phyloP scores from a whole-genome alignment of 2,888 invertebrate genomes.

The Loripinus fragilis region DNA sequence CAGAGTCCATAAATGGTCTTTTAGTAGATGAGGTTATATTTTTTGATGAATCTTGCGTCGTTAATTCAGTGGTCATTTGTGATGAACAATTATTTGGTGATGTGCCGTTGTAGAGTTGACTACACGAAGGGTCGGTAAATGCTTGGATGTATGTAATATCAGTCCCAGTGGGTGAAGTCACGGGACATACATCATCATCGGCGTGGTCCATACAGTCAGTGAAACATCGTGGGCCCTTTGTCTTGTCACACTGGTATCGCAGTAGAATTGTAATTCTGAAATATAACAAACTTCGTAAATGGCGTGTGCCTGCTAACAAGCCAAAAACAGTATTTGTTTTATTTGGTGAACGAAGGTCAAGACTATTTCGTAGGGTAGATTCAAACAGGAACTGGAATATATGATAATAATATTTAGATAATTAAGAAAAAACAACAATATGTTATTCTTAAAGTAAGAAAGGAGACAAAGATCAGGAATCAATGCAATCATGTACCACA shows the following conservation, averaged over 20 bases:
- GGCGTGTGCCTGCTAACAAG: no score
- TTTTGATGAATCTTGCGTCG: slow-evolving; percentile 2
- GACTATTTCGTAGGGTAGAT: no score
- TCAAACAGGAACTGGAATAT: no score
- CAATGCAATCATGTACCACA: no score
- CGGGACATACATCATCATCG: slow-evolving; percentile 39
- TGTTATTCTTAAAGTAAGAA: no score
- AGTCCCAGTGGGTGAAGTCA: slow-evolving; percentile 20
- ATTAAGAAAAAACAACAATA: no score
- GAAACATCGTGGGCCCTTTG: slow-evolving; percentile 31
- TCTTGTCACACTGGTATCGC: slow-evolving; percentile 40
- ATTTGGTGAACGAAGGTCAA: no score
- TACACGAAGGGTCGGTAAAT: slow-evolving; percentile 1
- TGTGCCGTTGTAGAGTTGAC: not conserved
- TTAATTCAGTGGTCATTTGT: not conserved
- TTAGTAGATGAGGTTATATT: not conserved
- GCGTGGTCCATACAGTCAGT: slow-evolving; percentile 47
- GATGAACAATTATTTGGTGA: not conserved
- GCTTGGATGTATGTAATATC: slow-evolving; percentile 27
- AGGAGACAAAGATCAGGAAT: no score
- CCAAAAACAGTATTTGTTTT: no score
- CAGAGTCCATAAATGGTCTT: not conserved
- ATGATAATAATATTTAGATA: no score
- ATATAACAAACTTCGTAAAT: no score
- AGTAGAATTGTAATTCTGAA: slow-evolving; percentile 41